phyloP scores from a whole-genome alignment of 64 coral and sea anemone species.

The Acropora yongei region DNA sequence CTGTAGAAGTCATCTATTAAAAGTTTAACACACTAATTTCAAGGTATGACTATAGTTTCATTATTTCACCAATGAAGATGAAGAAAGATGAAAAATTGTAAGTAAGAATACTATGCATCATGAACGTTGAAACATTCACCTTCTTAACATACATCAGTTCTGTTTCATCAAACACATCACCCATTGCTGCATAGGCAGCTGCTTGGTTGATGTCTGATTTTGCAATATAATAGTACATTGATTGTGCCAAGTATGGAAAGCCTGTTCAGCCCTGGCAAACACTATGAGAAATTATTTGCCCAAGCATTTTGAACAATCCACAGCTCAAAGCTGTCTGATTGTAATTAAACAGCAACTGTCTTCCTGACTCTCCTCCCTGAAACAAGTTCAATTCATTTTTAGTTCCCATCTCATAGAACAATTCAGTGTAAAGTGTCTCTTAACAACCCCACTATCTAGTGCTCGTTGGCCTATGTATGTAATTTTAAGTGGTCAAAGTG shows the following conservation, averaged over 20 bases:
- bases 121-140: background rate
- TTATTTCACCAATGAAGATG: background rate
- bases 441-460: background rate
- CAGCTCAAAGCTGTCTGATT: slow-evolving; percentile 29
- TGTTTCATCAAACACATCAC: slow-evolving; percentile 29
- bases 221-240: slow-evolving; percentile 34
- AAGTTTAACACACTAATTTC: background rate
- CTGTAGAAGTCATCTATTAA: background rate
- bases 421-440: slow-evolving; percentile 18
- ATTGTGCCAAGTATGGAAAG: slow-evolving; percentile 14
- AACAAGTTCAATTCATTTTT: background rate
- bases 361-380: background rate
- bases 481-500: background rate
- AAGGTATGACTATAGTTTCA: background rate
- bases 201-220: background rate
- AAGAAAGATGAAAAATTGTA: background rate
- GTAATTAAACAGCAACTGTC: slow-evolving; percentile 13
- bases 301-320: background rate
- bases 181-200: slow-evolving; percentile 20
- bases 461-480: slow-evolving; percentile 1
- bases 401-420: background rate
- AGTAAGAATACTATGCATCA: too few relatives aligned
- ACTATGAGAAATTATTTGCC: slow-evolving; percentile 27
- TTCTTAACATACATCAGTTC: slow-evolving; percentile 20
- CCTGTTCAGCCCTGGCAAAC: slow-evolving; percentile 1